Percentiles rank a stretch among this genome's conserved stretches.
These are phyloP conservation scores for Macrobrachium nipponense DNA, from an alignment of 1,140 invertebrate genomes.

Conservation along the genomic window DNA sequence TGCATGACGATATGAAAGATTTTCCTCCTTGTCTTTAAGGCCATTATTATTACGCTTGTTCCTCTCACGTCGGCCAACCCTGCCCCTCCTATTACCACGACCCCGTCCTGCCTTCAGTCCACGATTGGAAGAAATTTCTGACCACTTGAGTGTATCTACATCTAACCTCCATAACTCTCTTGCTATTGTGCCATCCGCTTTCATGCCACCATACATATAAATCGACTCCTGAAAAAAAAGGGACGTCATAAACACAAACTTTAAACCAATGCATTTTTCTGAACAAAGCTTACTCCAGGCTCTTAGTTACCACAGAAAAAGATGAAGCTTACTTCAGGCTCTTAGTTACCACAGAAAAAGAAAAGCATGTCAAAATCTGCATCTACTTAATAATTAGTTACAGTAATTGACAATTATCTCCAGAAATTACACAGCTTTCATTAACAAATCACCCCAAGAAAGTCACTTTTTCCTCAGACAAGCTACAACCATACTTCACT, in stretches of 20 bases:
- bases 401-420: too few relatives aligned
- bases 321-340: too few relatives aligned
- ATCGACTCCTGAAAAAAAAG: slow-evolving; percentile 28
- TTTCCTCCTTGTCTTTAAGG: not conserved
- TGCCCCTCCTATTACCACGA: not conserved
- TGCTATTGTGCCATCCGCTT: slow-evolving; percentile 27
- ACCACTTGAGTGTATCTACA: slow-evolving; percentile 20
- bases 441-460: too few relatives aligned
- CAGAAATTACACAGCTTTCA: too few relatives aligned
- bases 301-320: too few relatives aligned
- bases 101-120: not conserved
- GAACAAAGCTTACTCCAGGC: too few relatives aligned
- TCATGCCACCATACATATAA: slow-evolving; percentile 42
- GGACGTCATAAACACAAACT: not conserved
- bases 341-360: too few relatives aligned
- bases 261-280: not conserved
- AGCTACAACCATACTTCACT: too few relatives aligned
- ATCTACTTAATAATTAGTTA: too few relatives aligned
- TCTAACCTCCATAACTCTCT: slow-evolving; percentile 38
- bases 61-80: slow-evolving; percentile 14
- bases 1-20: not conserved
- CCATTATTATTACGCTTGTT: slow-evolving; percentile 18
- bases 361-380: too few relatives aligned
- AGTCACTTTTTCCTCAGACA: too few relatives aligned
- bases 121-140: slow-evolving; percentile 10